These are phyloP conservation scores for Parochlus steinenii DNA, from an alignment of 2,888 invertebrate species.

Conservation along the genomic window DNA sequence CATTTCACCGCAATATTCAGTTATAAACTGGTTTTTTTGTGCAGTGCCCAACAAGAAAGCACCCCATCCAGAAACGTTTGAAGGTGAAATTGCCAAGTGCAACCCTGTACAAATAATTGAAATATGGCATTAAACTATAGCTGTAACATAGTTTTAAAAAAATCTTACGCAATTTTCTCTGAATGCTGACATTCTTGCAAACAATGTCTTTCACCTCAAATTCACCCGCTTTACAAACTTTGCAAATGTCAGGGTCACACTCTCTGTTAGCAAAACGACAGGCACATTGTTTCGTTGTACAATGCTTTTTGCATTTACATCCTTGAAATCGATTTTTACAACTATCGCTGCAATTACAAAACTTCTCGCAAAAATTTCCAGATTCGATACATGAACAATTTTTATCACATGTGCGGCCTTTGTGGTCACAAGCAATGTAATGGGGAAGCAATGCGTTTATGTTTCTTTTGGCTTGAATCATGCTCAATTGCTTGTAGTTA, in stretches of 20 bases:
- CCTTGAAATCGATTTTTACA: conserved; percentile 5
- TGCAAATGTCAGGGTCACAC: conserved; percentile 8
- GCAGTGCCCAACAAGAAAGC: not conserved
- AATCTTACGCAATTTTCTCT: not conserved
- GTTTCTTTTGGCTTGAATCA: not conserved
- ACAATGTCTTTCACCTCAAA: not conserved
- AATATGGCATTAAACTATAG: too few species aligned
- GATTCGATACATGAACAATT: not conserved
- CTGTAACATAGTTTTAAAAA: too few species aligned
- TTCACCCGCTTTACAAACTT: not conserved
- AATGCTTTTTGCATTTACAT: conserved; percentile 1
- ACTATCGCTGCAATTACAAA: conserved; percentile 4
- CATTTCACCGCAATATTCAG: conserved; percentile 9
- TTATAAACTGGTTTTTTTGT: not conserved
- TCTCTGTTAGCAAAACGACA: conserved; percentile 2
- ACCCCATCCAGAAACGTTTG: conserved; percentile 10
- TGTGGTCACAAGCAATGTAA: not conserved
- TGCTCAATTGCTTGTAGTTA: not conserved
- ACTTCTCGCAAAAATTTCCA: conserved; percentile 4
- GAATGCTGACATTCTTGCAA: conserved; percentile 10
- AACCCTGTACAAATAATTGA: too few species aligned
- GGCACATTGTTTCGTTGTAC: not conserved
- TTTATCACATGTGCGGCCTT: not conserved
- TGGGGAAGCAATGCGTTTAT: not conserved
- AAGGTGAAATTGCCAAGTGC: conserved; percentile 6